Percentiles rank a stretch among this genome's conserved stretches.
These are phyloP conservation scores for Sycobia sp. DNA, from an alignment of 1,140 invertebrate species.

Conservation along the genomic window DNA sequence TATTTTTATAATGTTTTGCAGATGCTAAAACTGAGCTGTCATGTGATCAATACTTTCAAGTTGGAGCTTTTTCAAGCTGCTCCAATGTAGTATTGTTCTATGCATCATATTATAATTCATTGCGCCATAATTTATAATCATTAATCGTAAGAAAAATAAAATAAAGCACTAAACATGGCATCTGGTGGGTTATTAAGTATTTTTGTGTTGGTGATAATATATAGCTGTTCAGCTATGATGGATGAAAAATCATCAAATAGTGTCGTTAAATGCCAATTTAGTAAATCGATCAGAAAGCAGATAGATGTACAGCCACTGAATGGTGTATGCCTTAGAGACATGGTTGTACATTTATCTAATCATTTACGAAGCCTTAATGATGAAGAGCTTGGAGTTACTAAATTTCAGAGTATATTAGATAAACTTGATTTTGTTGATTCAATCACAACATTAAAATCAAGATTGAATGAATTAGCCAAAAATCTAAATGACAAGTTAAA, in stretches of 20 bases:
- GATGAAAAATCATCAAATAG: constrained; percentile 14
- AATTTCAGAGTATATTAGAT: constrained; percentile 53
- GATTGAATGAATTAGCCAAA: constrained; percentile 45
- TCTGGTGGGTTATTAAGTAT: not conserved
- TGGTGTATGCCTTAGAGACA: constrained; percentile 54
- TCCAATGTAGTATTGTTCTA: not conserved
- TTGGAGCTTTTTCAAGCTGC: not conserved
- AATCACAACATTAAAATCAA: constrained; percentile 39
- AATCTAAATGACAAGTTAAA: constrained; percentile 51
- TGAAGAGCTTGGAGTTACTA: constrained; percentile 53
- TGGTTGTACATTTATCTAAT: constrained; percentile 50
- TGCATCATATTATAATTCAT: not conserved
- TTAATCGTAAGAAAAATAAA: not conserved
- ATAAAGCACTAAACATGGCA: constrained; percentile 13
- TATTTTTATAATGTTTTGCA: not conserved
- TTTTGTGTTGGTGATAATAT: not conserved
- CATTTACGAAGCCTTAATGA: constrained; percentile 47
- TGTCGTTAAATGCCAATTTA: constrained; percentile 47
- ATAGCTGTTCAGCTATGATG: not conserved
- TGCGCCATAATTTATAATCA: not conserved
- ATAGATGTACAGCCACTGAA: constrained; percentile 51
- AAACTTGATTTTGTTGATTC: constrained; percentile 50
- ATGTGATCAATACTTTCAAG: not conserved
- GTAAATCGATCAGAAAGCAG: constrained; percentile 51
- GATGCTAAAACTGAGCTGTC: not conserved